Percentiles rank a stretch among this genome's conserved stretches.
These are phyloP conservation scores for Limosa lapponica DNA, from an alignment of 2,797 vertebrate genomes.

Conservation along the genomic window DNA sequence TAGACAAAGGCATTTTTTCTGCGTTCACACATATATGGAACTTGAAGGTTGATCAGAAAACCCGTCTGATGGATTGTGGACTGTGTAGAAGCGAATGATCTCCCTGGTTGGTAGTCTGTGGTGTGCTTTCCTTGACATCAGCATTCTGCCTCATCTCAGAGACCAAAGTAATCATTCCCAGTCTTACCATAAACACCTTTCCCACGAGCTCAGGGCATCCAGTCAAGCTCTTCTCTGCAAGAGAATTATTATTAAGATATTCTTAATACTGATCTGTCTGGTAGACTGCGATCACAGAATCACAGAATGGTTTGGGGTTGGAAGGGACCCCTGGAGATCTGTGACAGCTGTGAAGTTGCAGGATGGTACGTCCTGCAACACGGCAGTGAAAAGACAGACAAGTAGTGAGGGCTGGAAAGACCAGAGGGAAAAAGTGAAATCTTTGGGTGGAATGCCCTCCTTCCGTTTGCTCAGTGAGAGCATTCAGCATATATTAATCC, in stretches of 20 bases:
- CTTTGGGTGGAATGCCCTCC: not conserved
- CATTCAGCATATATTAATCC: constrained; percentile 12
- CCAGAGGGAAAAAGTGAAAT: not conserved
- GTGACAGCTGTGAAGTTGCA: not conserved
- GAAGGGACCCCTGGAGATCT: no score
- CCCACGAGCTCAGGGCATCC: not conserved
- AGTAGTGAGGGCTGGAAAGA: not conserved
- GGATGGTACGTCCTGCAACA: not conserved
- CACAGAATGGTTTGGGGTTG: no score
- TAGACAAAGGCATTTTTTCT: not conserved
- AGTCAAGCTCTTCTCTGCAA: not conserved
- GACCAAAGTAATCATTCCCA: not conserved
- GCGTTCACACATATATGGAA: not conserved
- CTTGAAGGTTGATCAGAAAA: not conserved
- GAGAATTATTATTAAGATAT: not conserved
- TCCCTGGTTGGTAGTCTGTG: not conserved
- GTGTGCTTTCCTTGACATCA: not conserved
- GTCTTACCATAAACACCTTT: not conserved
- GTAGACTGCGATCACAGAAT: not conserved
- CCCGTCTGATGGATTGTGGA: not conserved
- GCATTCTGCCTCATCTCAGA: not conserved
- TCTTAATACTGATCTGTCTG: not conserved
- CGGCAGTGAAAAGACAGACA: not conserved
- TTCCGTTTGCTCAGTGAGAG: not conserved
- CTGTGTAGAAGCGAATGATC: not conserved